Percentiles rank a stretch among this genome's conserved stretches.
Conservation (phyloP, 2,888 invertebrate genomes). For the Scaptomyza caliginosa region DNA sequence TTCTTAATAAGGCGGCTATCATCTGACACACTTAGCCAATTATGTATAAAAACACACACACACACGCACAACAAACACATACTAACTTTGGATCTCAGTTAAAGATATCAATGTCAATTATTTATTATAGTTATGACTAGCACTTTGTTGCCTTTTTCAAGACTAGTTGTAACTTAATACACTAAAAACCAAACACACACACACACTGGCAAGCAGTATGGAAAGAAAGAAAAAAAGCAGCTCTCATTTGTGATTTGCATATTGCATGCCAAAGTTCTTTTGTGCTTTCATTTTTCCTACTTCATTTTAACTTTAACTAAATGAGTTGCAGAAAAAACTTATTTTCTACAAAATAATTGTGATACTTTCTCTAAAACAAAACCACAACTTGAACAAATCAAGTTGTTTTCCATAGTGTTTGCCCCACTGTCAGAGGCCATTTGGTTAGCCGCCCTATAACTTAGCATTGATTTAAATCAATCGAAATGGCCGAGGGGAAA, state of each 20-base stretch:
- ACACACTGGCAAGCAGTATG: conserved; percentile 6
- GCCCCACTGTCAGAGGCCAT: conserved; percentile 28
- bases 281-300: conserved; percentile 6
- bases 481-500: conserved; percentile 1
- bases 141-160: conserved; percentile 57
- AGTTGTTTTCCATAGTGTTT: background rate
- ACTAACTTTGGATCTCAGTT: conserved; percentile 5
- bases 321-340: no score
- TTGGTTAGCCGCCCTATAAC: conserved; percentile 8
- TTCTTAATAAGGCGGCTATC: conserved; percentile 5
- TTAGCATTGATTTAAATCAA: background rate
- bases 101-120: conserved; percentile 61
- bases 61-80: background rate
- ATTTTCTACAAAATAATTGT: background rate
- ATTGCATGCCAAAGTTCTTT: conserved; percentile 34
- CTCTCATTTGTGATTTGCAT: conserved; percentile 30
- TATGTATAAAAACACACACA: background rate
- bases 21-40: background rate
- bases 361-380: conserved; percentile 1
- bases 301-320: background rate
- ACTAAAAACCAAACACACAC: conserved; percentile 2
- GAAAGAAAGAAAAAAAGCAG: background rate
- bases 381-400: no score
- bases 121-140: conserved; percentile 40
- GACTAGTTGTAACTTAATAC: conserved; percentile 25